A percentile compares a stretch with the other conserved stretches of the same genome.
Conservation (phyloP, 2,797 vertebrate species). For the Anabacerthia variegaticeps region DNA sequence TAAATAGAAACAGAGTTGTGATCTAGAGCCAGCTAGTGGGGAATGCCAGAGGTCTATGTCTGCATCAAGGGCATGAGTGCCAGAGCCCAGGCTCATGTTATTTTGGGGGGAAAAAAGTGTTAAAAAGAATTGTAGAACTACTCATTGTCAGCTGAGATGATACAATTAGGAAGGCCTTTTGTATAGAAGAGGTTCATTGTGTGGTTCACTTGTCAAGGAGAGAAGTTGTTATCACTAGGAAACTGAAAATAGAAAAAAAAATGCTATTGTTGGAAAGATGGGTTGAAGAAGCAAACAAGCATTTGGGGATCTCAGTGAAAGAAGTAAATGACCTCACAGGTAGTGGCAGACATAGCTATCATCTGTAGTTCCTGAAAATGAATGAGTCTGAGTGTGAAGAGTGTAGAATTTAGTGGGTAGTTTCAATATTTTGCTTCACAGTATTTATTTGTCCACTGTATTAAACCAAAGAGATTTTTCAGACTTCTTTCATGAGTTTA, state of each 20-base stretch:
- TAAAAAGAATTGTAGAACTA: background rate
- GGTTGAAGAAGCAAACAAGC: background rate
- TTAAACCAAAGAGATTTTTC: background rate
- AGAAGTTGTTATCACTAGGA: background rate
- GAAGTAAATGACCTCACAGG: background rate
- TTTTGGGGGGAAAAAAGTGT: background rate
- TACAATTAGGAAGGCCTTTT: background rate
- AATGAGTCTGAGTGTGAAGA: background rate
- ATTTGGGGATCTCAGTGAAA: background rate
- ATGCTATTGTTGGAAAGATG: background rate
- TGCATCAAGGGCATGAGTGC: background rate
- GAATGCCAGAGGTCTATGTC: accelerated
- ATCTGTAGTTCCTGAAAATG: background rate
- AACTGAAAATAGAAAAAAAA: background rate
- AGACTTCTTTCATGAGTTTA: background rate
- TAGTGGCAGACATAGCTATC: background rate
- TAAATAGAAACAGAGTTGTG: background rate
- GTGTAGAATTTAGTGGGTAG: background rate
- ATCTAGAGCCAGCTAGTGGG: background rate
- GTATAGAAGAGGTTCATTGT: background rate
- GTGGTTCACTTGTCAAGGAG: background rate
- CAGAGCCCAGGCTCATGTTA: background rate
- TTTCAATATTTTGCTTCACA: background rate
- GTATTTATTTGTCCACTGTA: background rate
- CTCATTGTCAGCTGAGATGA: background rate